A percentile compares a stretch with the other conserved stretches of the same genome.
These are phyloP conservation scores for Pungitius pungitius DNA, from an alignment of 2,113 vertebrate species.

Conservation along the genomic window DNA sequence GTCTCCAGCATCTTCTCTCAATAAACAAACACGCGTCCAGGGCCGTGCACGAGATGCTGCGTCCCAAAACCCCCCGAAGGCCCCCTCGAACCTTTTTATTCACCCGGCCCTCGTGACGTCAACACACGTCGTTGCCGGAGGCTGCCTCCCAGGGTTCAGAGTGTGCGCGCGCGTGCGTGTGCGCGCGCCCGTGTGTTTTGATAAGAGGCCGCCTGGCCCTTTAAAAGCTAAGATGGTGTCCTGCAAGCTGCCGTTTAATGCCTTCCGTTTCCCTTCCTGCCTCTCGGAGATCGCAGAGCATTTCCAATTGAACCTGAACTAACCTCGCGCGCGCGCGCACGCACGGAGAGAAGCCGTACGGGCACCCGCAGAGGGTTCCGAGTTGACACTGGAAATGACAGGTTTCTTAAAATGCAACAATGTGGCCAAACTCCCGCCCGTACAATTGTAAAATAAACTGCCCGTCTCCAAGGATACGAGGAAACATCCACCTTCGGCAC, in stretches of 20 bases:
- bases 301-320: conserved; percentile 52
- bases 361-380: not conserved
- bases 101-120: too few species aligned
- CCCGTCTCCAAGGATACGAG: not conserved
- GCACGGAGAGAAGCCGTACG: not conserved
- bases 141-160: conserved; percentile 42
- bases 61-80: too few species aligned
- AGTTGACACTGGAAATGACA: conserved; percentile 4
- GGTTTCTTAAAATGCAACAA: conserved; percentile 35
- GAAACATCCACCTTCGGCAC: conserved; percentile 23
- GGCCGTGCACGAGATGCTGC: too few species aligned
- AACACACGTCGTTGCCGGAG: not conserved
- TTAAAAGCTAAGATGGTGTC: conserved; percentile 78
- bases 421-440: conserved; percentile 43
- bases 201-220: conserved; percentile 62
- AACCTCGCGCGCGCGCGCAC: not conserved
- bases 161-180: not conserved
- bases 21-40: not conserved
- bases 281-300: conserved; percentile 54
- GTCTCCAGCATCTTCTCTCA: not conserved
- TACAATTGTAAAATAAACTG: conserved; percentile 36
- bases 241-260: conserved; percentile 66
- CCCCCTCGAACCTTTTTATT: too few species aligned
- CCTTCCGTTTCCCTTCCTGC: conserved; percentile 67
- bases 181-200: not conserved